Base-by-base conservation (phyloP, 2,888 invertebrate species). In the Panopea generosa region DNA sequence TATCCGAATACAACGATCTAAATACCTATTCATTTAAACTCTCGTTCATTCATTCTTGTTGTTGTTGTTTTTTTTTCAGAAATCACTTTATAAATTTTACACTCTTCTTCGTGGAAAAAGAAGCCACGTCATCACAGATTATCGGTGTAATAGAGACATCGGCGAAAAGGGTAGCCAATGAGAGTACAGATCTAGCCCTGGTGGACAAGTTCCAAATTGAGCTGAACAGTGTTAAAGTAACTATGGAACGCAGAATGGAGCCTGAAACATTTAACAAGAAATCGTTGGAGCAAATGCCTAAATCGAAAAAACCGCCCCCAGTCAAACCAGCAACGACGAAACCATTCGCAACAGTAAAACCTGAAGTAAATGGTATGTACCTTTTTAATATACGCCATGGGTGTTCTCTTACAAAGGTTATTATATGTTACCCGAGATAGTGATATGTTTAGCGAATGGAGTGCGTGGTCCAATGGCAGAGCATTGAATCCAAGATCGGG, bases 21-120 rank as follows among this genome's bases (percentile, higher is more conserved):
- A n/a, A n/a, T n/a, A n/a, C n/a, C n/a, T n/a, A n/a, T n/a, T n/a
- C n/a, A n/a, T n/a, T n/a, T n/a, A n/a, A n/a, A n/a, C n/a, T n/a
- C n/a, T n/a, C n/a, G n/a, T n/a, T n/a, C n/a, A n/a, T n/a, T n/a
- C n/a, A n/a, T n/a, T n/a, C n/a, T n/a, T n/a, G n/a, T n/a, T n/a
- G 33, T 6, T 45, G 45, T 45, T 6, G 6, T 63, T 50, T 47
- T 57, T 16, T 52, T 60, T 83, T 50, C 80, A 88, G 87, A 62
- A 78, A 85, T 55, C 65, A 77, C 11, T 77, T 82, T 50, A 83
- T 87, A 4, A 86, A 84, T 59, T 86, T 87, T 47, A 84, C 86
- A 4, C 62, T 88, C 47, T 88, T 84, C 72, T 88, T 88, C 62
- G 68, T 82, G 52, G 84, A 86, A 20, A 79, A 86, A 29, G 77